A percentile compares a stretch with the other conserved stretches of the same genome.
These are phyloP conservation scores for Protonibea diacanthus DNA, from an alignment of 2,797 vertebrate species.

Conservation along the genomic window DNA sequence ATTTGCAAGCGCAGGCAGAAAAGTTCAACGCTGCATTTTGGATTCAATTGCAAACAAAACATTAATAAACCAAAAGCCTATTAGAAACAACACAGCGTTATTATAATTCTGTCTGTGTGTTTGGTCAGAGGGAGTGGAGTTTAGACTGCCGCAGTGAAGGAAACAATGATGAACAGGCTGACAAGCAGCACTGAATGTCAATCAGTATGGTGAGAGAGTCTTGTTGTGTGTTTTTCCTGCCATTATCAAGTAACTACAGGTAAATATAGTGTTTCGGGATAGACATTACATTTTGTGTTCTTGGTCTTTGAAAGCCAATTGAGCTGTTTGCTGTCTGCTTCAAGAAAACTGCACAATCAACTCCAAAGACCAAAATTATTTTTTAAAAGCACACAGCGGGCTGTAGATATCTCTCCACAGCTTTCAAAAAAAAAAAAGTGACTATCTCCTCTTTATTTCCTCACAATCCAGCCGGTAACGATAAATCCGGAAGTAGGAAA, in stretches of 20 bases:
- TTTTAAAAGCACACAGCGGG: constrained; percentile 21
- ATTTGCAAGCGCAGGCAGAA: constrained; percentile 14
- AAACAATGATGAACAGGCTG: constrained; percentile 41
- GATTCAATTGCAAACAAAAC: constrained; percentile 10
- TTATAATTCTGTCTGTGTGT: constrained; percentile 18
- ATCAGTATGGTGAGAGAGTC: constrained; percentile 31
- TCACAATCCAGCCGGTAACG: constrained; percentile 40
- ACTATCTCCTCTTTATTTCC: constrained; percentile 57
- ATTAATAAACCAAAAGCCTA: constrained; percentile 18
- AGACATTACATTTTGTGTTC: constrained; percentile 15
- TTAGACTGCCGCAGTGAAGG: constrained; percentile 26
- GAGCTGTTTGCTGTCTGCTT: constrained; percentile 23
- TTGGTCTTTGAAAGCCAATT: constrained; percentile 26
- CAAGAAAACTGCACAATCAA: constrained; percentile 19
- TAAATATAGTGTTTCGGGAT: constrained; percentile 33
- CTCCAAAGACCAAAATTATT: neutral
- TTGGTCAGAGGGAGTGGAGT: constrained; percentile 15
- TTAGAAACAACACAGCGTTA: constrained; percentile 32
- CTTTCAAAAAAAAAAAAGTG: constrained; percentile 27
- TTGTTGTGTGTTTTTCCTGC: constrained; percentile 40
- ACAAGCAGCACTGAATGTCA: constrained; percentile 26
- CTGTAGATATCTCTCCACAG: constrained; percentile 15
- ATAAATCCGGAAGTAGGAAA: constrained; percentile 65
- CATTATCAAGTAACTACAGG: constrained; percentile 48
- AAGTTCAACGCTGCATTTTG: neutral